These are phyloP conservation scores for Desmodus rotundus DNA, from an alignment of 2,113 vertebrate species.

Conservation along the genomic window DNA sequence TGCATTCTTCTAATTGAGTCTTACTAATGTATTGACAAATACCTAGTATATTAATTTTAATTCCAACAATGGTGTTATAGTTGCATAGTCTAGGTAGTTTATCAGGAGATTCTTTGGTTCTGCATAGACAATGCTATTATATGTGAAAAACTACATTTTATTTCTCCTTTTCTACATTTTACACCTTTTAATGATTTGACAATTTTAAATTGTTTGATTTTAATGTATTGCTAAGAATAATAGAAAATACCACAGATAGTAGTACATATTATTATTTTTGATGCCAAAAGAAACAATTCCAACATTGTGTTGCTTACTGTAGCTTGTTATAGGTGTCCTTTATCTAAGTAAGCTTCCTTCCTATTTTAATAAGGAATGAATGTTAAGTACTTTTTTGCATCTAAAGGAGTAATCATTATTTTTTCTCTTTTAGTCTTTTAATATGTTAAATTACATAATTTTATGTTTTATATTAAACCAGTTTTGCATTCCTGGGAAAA, in stretches of 20 bases:
- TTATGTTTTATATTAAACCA: not conserved
- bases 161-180: not conserved
- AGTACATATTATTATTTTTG: not conserved
- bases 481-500: not conserved
- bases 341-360: not conserved
- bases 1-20: not conserved
- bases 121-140: not conserved
- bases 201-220: not conserved
- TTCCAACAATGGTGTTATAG: not conserved
- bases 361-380: not conserved
- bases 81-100: not conserved
- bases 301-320: not conserved
- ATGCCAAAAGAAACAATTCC: not conserved
- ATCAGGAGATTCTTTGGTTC: not conserved
- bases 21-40: not conserved
- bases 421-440: not conserved
- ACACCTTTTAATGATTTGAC: not conserved
- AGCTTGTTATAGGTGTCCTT: not conserved
- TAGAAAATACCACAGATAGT: not conserved
- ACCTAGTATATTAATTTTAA: not conserved
- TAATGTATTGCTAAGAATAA: not conserved
- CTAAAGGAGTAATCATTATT: not conserved
- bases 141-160: not conserved
- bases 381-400: not conserved
- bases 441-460: not conserved